These are phyloP conservation scores for Drosophila maculinotata DNA, from an alignment of 2,888 invertebrate species.

Conservation along the genomic window DNA sequence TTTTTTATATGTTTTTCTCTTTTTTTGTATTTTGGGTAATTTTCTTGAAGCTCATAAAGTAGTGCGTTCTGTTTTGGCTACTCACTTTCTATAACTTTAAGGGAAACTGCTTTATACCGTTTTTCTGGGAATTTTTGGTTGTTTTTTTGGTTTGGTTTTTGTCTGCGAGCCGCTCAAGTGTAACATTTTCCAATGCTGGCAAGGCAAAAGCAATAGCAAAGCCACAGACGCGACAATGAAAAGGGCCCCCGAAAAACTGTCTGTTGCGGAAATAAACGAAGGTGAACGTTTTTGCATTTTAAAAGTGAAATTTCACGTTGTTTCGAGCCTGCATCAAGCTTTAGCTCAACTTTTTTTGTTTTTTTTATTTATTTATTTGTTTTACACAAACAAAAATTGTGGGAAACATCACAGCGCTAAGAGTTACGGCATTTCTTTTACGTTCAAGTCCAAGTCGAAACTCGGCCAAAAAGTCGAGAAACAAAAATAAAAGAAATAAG, in stretches of 20 bases:
- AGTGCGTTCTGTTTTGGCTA: constrained; percentile 56
- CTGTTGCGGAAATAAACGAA: constrained; percentile 79
- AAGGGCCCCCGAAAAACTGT: constrained; percentile 49
- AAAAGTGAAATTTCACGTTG: constrained; percentile 75
- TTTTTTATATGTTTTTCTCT: constrained; percentile 20
- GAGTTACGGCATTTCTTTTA: constrained; percentile 64
- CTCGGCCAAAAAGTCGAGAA: constrained; percentile 24
- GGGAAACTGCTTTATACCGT: constrained; percentile 32
- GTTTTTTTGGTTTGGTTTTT: constrained; percentile 16
- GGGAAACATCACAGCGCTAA: constrained; percentile 65
- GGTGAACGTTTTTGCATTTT: constrained; percentile 77
- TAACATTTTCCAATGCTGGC: constrained; percentile 54
- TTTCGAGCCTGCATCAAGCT: constrained; percentile 29
- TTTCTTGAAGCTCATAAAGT: constrained; percentile 56
- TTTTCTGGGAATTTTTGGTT: constrained; percentile 34
- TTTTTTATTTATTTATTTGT: constrained; percentile 58
- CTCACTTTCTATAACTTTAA: constrained; percentile 64
- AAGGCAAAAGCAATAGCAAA: constrained; percentile 19
- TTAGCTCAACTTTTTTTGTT: constrained; percentile 8
- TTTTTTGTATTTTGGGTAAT: constrained; percentile 31
- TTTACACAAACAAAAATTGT: constrained; percentile 56
- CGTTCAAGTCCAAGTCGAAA: constrained; percentile 32
- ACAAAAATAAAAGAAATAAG: constrained; percentile 2
- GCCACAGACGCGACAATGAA: constrained; percentile 57
- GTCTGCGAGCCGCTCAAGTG: constrained; percentile 54